phyloP scores from a whole-genome alignment of 2,113 vertebrate genomes.

The Cettia cetti region DNA sequence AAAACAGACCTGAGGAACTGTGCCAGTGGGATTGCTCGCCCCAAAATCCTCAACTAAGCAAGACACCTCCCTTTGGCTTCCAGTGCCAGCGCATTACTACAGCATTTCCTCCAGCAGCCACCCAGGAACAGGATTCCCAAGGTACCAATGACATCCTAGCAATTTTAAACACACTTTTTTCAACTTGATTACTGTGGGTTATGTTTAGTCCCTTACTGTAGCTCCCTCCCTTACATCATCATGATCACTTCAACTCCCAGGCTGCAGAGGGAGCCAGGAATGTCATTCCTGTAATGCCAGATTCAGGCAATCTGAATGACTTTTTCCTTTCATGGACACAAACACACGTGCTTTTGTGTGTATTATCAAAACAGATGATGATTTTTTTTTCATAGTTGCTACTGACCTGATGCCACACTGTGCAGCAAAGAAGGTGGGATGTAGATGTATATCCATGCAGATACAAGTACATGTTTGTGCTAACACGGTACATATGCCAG shows the following conservation, averaged over 20 bases:
- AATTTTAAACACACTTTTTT: neutral
- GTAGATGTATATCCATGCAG: neutral
- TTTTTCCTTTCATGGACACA: neutral
- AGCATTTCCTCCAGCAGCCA: neutral
- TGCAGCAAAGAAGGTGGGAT: neutral
- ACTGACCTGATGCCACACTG: neutral
- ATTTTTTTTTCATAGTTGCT: neutral
- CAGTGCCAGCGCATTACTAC: rapidly evolving
- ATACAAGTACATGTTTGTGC: neutral
- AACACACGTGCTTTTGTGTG: neutral
- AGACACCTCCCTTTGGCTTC: neutral
- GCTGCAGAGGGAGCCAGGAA: neutral
- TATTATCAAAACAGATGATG: neutral
- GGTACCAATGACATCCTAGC: neutral
- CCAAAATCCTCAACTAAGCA: neutral
- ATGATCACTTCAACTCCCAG: rapidly evolving
- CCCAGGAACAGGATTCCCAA: neutral
- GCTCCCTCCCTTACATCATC: neutral
- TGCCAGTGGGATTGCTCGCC: too few species aligned
- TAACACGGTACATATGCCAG: neutral
- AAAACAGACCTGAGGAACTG: neutral
- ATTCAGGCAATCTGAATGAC: neutral
- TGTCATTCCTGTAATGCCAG: too few species aligned
- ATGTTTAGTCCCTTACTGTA: neutral
- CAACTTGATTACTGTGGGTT: neutral